Evolutionary conservation across 2,113 vertebrate genomes (phyloP).

Genomic region (Misgurnus mizolepis): DNA sequence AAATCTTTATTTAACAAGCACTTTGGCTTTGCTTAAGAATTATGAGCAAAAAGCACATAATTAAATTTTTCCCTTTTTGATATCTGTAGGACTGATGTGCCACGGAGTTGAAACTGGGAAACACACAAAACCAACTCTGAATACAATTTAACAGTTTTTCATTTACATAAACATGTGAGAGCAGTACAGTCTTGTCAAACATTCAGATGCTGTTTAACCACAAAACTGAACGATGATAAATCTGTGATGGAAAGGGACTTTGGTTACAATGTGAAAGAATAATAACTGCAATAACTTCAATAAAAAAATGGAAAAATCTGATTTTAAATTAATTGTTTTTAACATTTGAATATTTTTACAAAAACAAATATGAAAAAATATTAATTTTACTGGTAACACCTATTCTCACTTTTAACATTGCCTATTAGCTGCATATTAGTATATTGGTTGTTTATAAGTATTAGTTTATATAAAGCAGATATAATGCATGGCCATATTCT

Average conservation of each 20-base stretch:
- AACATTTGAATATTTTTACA: no score
- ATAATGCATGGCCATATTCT: no score
- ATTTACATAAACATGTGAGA: constrained; percentile 46
- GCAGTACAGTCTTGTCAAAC: constrained; percentile 22
- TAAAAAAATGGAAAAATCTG: background rate
- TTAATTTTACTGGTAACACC: no score
- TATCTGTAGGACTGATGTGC: constrained; percentile 22
- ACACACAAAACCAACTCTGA: constrained; percentile 29
- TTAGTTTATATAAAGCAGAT: no score
- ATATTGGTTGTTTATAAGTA: no score
- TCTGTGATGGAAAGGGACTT: constrained; percentile 22
- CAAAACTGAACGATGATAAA: constrained; percentile 11
- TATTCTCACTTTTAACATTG: no score
- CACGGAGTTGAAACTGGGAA: constrained; percentile 6
- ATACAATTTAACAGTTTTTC: constrained; percentile 36
- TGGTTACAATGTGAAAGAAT: background rate
- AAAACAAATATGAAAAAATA: no score
- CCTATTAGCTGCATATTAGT: no score
- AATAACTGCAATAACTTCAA: background rate
- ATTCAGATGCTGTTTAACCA: constrained; percentile 32
- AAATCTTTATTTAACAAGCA: background rate
- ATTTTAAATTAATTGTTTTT: no score
- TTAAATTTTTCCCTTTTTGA: constrained; percentile 14
- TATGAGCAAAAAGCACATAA: constrained; percentile 5
- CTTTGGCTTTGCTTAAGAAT: no score